Conservation (phyloP, 2,888 invertebrate genomes). For the Atrina japonica region DNA sequence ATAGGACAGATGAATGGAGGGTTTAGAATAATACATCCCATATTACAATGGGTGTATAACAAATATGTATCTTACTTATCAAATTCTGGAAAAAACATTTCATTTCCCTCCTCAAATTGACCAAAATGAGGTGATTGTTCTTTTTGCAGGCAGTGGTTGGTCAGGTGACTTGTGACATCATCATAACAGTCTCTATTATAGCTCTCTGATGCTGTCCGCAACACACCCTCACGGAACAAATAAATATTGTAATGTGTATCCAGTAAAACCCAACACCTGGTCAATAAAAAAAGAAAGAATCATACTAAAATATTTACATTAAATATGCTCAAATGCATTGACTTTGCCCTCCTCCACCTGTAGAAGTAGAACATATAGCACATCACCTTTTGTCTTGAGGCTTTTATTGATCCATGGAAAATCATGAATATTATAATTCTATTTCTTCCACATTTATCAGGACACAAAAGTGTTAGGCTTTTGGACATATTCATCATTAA, state of each 20-base stretch:
- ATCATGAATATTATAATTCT: no score
- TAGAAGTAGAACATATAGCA: no score
- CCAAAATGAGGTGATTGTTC: slow-evolving; percentile 68
- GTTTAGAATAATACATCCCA: no score
- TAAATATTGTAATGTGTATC: slow-evolving; percentile 65
- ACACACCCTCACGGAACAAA: slow-evolving; percentile 68
- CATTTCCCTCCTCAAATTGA: slow-evolving; percentile 71
- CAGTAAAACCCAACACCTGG: slow-evolving; percentile 71
- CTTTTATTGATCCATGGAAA: no score
- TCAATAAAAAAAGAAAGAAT: background rate
- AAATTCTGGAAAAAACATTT: slow-evolving; percentile 73
- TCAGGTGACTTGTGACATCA: slow-evolving; percentile 67
- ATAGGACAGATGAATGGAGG: no score
- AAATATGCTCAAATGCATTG: no score
- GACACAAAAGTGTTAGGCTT: no score
- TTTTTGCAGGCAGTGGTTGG: slow-evolving; percentile 71
- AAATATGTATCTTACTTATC: slow-evolving; percentile 58
- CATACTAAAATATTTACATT: background rate
- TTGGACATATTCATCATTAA: no score
- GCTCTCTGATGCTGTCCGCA: slow-evolving; percentile 69
- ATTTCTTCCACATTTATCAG: no score
- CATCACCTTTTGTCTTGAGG: no score
- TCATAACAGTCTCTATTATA: slow-evolving; percentile 59
- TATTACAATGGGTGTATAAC: no score
- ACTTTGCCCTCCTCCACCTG: no score